phyloP scores from a whole-genome alignment of 2,888 invertebrate genomes.

The Ceraclea dissimilis region DNA sequence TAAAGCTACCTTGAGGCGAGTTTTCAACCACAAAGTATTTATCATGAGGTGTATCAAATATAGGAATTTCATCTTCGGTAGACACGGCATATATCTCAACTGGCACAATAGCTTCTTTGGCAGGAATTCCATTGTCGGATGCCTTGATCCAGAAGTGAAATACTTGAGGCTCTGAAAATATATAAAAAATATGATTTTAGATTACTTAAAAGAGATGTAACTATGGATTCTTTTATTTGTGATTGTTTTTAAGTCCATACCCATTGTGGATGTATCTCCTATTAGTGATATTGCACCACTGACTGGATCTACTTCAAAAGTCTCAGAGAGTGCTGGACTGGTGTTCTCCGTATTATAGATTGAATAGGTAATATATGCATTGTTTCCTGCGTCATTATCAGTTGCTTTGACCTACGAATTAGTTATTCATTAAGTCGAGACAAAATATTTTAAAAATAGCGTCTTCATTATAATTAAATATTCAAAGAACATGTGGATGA shows the following conservation, averaged over 20 bases:
- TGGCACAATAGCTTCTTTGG: conserved; percentile 65
- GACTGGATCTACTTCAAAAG: conserved; percentile 59
- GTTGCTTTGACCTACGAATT: conserved; percentile 50
- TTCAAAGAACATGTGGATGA: too few relatives aligned
- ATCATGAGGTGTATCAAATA: conserved; percentile 60
- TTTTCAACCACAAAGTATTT: conserved; percentile 69
- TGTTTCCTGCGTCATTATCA: conserved; percentile 62
- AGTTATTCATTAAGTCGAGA: too few relatives aligned
- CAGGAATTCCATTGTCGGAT: conserved; percentile 60
- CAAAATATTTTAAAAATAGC: too few relatives aligned
- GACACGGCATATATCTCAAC: conserved; percentile 66
- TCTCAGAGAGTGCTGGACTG: conserved; percentile 42
- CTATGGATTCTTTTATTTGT: too few relatives aligned
- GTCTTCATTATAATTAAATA: too few relatives aligned
- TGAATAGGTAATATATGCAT: conserved; percentile 58
- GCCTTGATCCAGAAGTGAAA: conserved; percentile 77
- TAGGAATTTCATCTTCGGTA: conserved; percentile 56
- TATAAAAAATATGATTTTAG: not conserved
- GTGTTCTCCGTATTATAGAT: conserved; percentile 58
- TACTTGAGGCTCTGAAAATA: conserved; percentile 54
- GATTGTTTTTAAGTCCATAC: conserved; percentile 28
- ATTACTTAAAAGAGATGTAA: too few relatives aligned
- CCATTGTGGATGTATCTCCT: conserved; percentile 43
- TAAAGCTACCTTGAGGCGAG: conserved; percentile 54
- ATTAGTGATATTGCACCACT: conserved; percentile 57